These are phyloP conservation scores for Spea multiplicata DNA, from an alignment of 2,113 vertebrate genomes.

Conservation along the genomic window DNA sequence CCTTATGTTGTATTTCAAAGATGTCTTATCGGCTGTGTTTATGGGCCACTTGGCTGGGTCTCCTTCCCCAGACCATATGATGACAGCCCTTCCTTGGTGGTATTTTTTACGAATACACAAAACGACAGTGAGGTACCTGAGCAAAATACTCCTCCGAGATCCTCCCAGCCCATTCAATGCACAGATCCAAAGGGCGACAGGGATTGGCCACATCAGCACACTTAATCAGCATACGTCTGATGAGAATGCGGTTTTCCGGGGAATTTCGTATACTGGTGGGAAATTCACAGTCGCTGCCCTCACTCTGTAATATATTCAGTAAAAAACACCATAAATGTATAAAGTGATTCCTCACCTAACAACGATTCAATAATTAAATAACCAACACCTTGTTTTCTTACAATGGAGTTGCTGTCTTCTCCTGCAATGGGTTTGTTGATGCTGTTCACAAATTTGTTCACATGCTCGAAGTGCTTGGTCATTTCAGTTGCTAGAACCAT, in stretches of 20 bases:
- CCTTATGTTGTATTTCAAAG: no score
- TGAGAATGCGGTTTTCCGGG: conserved; percentile 88
- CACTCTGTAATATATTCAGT: conserved; percentile 64
- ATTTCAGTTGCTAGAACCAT: conserved; percentile 98
- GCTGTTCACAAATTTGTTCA: conserved; percentile 97
- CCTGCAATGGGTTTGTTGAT: conserved; percentile 88
- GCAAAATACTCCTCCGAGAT: conserved; percentile 97
- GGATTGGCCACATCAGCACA: conserved; percentile 95
- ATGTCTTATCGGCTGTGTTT: no score
- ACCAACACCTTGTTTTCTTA: conserved; percentile 48
- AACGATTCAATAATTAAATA: not conserved
- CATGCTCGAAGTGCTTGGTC: conserved; percentile 95
- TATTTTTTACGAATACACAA: no score
- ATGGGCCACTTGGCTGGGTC: no score
- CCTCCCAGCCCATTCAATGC: conserved; percentile 92
- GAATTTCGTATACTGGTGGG: conserved; percentile 77
- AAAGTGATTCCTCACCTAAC: no score
- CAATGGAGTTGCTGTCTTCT: conserved; percentile 73
- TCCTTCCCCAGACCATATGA: no score
- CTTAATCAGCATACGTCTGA: conserved; percentile 97
- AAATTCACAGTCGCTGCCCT: conserved; percentile 75
- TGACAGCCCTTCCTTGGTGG: no score
- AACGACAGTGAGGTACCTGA: conserved; percentile 67
- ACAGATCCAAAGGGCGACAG: conserved; percentile 87
- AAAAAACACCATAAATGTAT: not conserved